phyloP scores from a whole-genome alignment of 2,888 invertebrate species.

The Ashinkailepas kermadecensis region DNA sequence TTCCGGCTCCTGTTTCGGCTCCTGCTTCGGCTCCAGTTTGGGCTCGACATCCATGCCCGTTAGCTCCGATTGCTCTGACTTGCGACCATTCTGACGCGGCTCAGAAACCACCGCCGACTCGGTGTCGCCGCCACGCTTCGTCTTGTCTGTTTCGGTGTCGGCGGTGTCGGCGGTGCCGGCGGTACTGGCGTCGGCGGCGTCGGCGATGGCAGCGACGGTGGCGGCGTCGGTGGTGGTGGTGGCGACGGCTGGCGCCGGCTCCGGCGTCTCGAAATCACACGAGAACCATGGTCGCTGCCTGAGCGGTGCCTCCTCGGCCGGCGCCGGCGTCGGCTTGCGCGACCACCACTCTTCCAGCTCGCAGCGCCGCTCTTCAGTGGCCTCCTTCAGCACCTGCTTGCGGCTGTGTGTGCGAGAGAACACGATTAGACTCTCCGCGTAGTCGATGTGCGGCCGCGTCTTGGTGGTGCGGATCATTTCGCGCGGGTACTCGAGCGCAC shows the following conservation, averaged over 20 bases:
- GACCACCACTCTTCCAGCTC: background rate
- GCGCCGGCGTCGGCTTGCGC: background rate
- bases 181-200: too few species aligned
- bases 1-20: background rate
- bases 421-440: background rate
- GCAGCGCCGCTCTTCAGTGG: background rate
- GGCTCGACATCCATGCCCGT: background rate
- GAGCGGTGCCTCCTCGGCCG: background rate
- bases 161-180: background rate
- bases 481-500: slow-evolving; percentile 15
- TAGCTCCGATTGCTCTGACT: background rate
- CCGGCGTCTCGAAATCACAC: background rate
- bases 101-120: background rate
- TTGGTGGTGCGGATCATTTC: background rate
- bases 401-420: slow-evolving; percentile 1
- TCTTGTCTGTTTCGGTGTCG: too few species aligned
- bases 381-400: background rate
- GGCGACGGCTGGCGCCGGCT: too few species aligned
- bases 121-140: background rate
- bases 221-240: too few species aligned
- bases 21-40: too few species aligned
- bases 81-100: background rate
- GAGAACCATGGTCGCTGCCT: background rate
- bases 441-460: slow-evolving; percentile 7
- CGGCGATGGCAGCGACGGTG: too few species aligned